Conservation (phyloP, 2,797 vertebrate species). For the Orestias chungarensis region DNA sequence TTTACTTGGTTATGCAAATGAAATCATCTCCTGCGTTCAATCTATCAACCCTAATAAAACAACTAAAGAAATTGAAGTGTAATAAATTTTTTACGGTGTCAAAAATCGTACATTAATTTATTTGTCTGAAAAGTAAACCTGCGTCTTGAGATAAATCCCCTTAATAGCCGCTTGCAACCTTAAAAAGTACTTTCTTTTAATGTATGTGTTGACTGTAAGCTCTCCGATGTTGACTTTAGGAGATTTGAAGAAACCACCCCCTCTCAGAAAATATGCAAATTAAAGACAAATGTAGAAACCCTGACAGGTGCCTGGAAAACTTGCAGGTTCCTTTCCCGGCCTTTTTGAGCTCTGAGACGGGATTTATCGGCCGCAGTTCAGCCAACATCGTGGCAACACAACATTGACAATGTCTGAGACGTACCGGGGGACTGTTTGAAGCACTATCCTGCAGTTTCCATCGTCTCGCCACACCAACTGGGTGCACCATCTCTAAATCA, state of each 20-base stretch:
- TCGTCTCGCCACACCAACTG: no score
- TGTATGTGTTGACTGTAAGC: slow-evolving; percentile 6
- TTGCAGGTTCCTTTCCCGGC: neutral
- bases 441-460: neutral
- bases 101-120: neutral
- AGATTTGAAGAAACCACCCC: neutral
- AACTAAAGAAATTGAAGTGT: neutral
- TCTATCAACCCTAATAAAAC: neutral
- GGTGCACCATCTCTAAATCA: no score
- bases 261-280: slow-evolving; percentile 7
- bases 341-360: neutral
- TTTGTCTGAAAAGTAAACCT: slow-evolving; percentile 2
- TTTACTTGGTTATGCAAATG: slow-evolving; percentile 29
- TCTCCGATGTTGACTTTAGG: slow-evolving; percentile 8
- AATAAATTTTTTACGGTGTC: neutral
- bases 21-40: neutral
- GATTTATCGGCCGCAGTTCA: neutral
- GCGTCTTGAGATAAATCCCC: neutral
- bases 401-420: neutral
- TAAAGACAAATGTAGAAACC: slow-evolving; percentile 5
- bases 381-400: neutral
- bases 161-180: neutral
- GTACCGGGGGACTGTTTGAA: neutral
- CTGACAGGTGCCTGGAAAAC: slow-evolving; percentile 5
- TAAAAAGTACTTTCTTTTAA: neutral